Percentiles rank a stretch among this genome's conserved stretches.
phyloP scores from a whole-genome alignment of 2,797 vertebrate species.

The Amblyopsis hoosieri region DNA sequence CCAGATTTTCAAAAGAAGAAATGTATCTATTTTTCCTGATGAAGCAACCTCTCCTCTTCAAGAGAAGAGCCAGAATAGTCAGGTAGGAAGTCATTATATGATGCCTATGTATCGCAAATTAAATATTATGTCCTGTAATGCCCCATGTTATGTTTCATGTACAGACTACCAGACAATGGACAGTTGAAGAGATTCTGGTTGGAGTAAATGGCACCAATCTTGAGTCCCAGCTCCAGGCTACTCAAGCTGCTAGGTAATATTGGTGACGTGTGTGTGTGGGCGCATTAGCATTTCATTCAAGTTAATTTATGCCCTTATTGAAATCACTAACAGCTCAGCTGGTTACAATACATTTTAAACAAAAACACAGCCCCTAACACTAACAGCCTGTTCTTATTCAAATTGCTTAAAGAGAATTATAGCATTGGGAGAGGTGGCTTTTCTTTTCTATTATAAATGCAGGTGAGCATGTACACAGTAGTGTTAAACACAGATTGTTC shows the following conservation, averaged over 20 bases:
- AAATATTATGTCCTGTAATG: background rate
- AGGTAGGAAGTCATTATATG: conserved; percentile 70
- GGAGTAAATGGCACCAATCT: conserved; percentile 81
- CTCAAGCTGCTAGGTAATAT: conserved; percentile 91
- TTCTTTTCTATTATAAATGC: background rate
- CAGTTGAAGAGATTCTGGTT: conserved; percentile 89
- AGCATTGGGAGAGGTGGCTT: background rate
- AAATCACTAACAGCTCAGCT: no score
- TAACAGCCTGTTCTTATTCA: no score
- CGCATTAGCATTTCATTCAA: no score
- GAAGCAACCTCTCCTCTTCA: conserved; percentile 93
- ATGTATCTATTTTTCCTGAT: conserved; percentile 87
- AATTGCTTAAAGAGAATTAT: no score
- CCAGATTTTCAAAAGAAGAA: conserved; percentile 94
- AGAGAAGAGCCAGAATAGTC: conserved; percentile 85
- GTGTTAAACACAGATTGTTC: background rate
- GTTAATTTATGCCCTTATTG: no score
- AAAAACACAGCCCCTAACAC: background rate
- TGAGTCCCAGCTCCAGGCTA: conserved; percentile 90
- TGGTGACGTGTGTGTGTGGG: no score
- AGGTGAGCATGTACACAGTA: no score
- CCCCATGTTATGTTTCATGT: background rate
- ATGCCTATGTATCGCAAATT: background rate
- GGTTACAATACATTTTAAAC: no score
- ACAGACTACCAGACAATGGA: conserved; percentile 85